Evolutionary conservation across 2,888 invertebrate species (phyloP).

Genomic region (Brachypalpus laphriformis): DNA sequence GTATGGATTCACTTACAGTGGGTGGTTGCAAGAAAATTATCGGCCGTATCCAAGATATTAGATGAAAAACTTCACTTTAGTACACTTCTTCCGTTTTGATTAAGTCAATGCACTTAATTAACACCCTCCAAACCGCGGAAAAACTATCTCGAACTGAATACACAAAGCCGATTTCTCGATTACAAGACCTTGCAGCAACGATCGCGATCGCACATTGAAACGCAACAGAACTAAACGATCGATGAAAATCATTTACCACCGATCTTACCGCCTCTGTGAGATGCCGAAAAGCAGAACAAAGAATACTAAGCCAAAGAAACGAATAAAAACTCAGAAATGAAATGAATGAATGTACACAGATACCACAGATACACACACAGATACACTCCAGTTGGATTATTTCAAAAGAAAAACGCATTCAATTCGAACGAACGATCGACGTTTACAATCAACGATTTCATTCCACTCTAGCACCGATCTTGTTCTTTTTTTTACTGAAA

Average conservation of each 20-base stretch:
- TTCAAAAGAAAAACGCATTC: conserved; percentile 27
- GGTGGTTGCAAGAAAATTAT: conserved; percentile 8
- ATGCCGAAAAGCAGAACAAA: conserved; percentile 70
- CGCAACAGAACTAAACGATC: conserved; percentile 69
- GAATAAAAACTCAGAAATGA: conserved; percentile 32
- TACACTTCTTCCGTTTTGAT: conserved; percentile 3
- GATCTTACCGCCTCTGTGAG: conserved; percentile 16
- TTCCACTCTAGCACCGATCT: conserved; percentile 21
- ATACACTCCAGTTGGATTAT: background rate
- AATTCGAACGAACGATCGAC: conserved; percentile 54
- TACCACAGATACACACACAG: background rate
- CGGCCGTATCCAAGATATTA: conserved; percentile 33
- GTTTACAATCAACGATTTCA: conserved; percentile 48
- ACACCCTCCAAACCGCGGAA: conserved; percentile 23
- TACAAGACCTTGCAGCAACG: conserved; percentile 59
- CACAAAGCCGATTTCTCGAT: conserved; percentile 16
- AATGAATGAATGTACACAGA: conserved; percentile 31
- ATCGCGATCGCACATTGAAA: conserved; percentile 70
- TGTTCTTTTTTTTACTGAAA: conserved; percentile 18
- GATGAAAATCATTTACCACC: conserved; percentile 66
- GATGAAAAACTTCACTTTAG: conserved; percentile 5
- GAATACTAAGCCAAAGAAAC: conserved; percentile 56
- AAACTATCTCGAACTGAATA: conserved; percentile 11
- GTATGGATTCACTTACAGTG: conserved; percentile 33
- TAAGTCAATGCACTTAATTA: conserved; percentile 38